Percentiles rank a stretch among this genome's conserved stretches.
These are phyloP conservation scores for Phrynocephalus vlangalii DNA, from an alignment of 2,797 vertebrate species.

Conservation along the genomic window DNA sequence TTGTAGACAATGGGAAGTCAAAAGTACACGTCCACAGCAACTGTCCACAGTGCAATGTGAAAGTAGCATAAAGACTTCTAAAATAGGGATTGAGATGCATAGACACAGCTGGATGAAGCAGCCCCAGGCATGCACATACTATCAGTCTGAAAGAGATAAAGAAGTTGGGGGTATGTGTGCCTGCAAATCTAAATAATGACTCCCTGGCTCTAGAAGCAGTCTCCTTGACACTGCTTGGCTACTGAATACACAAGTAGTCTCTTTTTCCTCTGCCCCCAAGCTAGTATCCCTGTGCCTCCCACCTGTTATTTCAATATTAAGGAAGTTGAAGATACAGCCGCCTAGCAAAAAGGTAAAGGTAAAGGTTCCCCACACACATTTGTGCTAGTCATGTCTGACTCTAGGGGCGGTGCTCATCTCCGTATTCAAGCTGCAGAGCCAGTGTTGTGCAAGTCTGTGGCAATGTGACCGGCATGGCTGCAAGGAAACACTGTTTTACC, in stretches of 20 bases:
- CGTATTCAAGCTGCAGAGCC: too few species aligned
- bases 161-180: not conserved
- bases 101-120: not conserved
- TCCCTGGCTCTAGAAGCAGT: not conserved
- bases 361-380: too few species aligned
- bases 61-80: not conserved
- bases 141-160: not conserved
- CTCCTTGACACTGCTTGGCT: not conserved
- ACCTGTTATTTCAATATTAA: not conserved
- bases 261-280: not conserved
- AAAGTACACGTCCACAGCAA: not conserved
- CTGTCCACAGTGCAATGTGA: not conserved
- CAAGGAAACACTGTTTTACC: too few species aligned
- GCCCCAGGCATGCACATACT: not conserved
- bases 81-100: conserved; percentile 40
- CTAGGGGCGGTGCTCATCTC: too few species aligned
- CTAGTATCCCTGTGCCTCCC: not conserved
- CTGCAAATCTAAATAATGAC: not conserved
- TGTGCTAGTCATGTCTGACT: too few species aligned
- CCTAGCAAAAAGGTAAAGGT: not conserved
- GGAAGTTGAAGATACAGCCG: not conserved
- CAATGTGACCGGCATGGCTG: too few species aligned
- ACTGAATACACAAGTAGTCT: not conserved
- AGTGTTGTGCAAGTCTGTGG: too few species aligned
- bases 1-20: not conserved